Evolutionary conservation across 2,113 vertebrate species (phyloP), one percentile per base, ranked within the genome.

Genomic region (Nibea coibor): DNA sequence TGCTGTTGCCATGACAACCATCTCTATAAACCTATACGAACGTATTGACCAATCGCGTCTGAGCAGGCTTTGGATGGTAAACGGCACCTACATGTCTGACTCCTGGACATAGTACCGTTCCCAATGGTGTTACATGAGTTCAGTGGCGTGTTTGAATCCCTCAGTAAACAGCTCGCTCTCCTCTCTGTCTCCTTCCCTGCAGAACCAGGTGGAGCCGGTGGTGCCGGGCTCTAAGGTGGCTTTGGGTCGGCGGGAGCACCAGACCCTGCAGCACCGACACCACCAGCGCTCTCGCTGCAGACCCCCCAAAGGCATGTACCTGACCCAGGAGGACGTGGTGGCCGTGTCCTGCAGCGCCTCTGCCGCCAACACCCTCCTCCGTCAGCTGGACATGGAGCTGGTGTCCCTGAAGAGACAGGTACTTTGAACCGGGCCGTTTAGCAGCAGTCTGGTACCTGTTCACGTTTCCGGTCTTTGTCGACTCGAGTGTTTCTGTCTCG

Each of bases 391-490:
- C 95, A 97, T 97, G 97, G 97, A 99, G 89, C 92, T 99, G 89
- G 97, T 99, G 91, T 99, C 97, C 2, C 95, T 99, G 80, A 99
- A 99, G 94, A 96, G 98, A 91, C 98, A 99, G 97, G 98, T 97
- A 95, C 35, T 39, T 39, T 39, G 35, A 39, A 39, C 35, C 8
- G 35, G 35, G 35, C 35, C 7, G 35, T 39, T 39, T 2, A 39
- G 35, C 35, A 39, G 35, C 35, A 39, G 35, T 31, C 1, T 39
- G 1, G 20, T 51, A 56, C 56, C 45, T 61, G 65, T 62, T 10
- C 14, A 8, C 20, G 11, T 10, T 15, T 1, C 19, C 22, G 15
- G 1, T 66, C 11, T 47, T 35, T 2, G 8, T 11, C 35, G 24
- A 9, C 31, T 62, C 3, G 4, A 42, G 22, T 50, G 20, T 76